A percentile compares a stretch with the other conserved stretches of the same genome.
Evolutionary conservation across 2,888 invertebrate species (phyloP).

Genomic region (Hemaris fuciformis): DNA sequence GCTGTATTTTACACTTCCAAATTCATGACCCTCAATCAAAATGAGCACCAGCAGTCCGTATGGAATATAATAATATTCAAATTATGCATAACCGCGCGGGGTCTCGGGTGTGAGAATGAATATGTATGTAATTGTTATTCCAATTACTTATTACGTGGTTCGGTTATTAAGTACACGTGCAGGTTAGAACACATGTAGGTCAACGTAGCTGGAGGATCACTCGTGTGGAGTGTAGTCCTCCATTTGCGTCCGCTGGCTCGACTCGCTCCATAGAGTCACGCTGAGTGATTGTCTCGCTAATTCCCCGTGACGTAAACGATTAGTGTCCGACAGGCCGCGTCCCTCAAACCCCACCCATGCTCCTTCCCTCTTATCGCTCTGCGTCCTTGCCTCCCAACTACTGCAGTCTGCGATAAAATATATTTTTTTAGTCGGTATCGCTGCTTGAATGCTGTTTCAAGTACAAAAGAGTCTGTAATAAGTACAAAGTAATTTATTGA

Average conservation of each 20-base stretch:
- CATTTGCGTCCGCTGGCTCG: slow-evolving; percentile 56
- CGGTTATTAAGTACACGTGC: slow-evolving; percentile 13
- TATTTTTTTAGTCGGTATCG: too few species aligned
- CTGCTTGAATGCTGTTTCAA: too few species aligned
- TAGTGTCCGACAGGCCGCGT: slow-evolving; percentile 14
- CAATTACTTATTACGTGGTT: neutral
- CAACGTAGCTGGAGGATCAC: slow-evolving; percentile 50
- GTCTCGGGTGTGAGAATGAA: neutral
- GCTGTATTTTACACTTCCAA: slow-evolving; percentile 12
- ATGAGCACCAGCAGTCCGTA: neutral
- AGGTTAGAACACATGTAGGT: slow-evolving; percentile 45
- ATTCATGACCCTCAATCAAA: neutral
- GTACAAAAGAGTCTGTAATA: too few species aligned
- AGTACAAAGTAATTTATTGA: too few species aligned
- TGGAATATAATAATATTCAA: neutral
- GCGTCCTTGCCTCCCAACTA: neutral
- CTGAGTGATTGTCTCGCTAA: slow-evolving; percentile 73
- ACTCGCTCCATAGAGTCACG: slow-evolving; percentile 49
- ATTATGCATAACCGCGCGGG: neutral
- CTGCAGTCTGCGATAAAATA: too few species aligned
- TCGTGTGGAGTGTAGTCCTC: slow-evolving; percentile 58
- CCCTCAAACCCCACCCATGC: slow-evolving; percentile 13
- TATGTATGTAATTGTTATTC: slow-evolving; percentile 6
- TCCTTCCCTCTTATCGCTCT: neutral
- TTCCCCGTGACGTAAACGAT: slow-evolving; percentile 53